These are phyloP conservation scores for Spea hammondii DNA, from an alignment of 2,797 vertebrate species.

Conservation along the genomic window DNA sequence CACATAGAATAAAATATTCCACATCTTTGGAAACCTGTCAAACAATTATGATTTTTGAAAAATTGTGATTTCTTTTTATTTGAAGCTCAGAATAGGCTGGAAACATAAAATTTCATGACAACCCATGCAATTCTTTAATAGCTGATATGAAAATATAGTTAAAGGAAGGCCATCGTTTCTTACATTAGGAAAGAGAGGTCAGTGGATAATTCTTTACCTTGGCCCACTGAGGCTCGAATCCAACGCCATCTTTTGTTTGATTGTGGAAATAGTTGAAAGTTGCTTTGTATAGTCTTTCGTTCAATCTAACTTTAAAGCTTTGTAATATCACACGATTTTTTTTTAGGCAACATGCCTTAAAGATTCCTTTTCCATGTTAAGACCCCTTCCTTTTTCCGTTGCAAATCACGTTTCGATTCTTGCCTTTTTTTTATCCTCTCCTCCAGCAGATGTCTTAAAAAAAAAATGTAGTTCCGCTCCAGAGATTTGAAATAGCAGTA, in stretches of 20 bases:
- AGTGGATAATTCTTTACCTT: background rate
- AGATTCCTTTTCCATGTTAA: conserved; percentile 15
- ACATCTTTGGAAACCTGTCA: no score
- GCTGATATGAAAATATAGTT: no score
- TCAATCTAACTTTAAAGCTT: background rate
- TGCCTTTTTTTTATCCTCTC: background rate
- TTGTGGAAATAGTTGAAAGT: conserved; percentile 34
- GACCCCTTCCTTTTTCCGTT: conserved; percentile 4
- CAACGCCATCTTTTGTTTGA: background rate
- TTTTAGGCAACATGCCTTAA: conserved; percentile 10
- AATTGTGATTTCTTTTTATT: no score
- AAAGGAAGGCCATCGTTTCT: background rate
- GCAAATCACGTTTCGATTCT: conserved; percentile 26
- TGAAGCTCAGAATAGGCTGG: no score
- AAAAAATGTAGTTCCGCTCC: conserved; percentile 3
- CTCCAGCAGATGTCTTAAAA: background rate
- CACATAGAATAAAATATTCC: no score
- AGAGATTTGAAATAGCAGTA: conserved; percentile 23
- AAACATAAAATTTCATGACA: no score
- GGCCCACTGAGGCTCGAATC: background rate
- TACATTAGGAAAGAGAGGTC: background rate
- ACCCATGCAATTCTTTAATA: no score
- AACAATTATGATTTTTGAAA: no score
- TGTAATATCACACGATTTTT: conserved; percentile 13
- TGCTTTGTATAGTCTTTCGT: conserved; percentile 11